A percentile compares a stretch with the other conserved stretches of the same genome.
Conservation (phyloP, 2,888 invertebrate genomes). For the Tachina lurida region DNA sequence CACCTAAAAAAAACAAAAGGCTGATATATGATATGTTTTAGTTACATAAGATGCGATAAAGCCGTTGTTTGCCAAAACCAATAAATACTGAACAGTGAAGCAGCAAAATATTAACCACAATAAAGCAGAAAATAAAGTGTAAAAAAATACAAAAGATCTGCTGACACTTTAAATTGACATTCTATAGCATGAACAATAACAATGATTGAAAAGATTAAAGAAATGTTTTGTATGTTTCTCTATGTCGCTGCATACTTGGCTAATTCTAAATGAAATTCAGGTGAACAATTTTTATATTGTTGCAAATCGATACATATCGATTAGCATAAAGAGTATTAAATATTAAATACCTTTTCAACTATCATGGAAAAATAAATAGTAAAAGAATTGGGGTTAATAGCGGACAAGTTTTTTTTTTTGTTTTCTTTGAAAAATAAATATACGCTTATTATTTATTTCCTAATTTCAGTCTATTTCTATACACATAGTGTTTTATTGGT, state of each 20-base stretch:
- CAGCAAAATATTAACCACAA: not conserved
- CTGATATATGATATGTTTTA: no score
- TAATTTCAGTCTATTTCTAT: not conserved
- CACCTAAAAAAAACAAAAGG: no score
- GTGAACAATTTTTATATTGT: conserved; percentile 6
- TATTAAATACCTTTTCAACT: conserved; percentile 31
- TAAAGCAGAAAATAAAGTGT: not conserved
- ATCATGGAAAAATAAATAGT: conserved; percentile 54
- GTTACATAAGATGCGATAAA: not conserved
- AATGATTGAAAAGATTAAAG: conserved; percentile 11
- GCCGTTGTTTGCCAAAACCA: not conserved
- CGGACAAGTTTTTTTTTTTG: not conserved
- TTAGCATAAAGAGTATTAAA: conserved; percentile 1
- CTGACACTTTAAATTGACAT: conserved; percentile 61
- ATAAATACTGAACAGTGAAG: not conserved
- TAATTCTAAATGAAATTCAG: conserved; percentile 29
- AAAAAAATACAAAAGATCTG: not conserved
- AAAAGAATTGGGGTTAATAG: conserved; percentile 46
- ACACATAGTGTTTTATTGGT: not conserved
- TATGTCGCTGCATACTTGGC: not conserved
- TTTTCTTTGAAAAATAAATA: not conserved
- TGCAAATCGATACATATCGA: conserved; percentile 9
- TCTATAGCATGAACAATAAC: conserved; percentile 41
- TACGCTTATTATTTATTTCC: not conserved
- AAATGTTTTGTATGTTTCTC: not conserved